These are phyloP conservation scores for Anas platyrhynchos DNA, from an alignment of 2,113 vertebrate genomes.

Conservation along the genomic window DNA sequence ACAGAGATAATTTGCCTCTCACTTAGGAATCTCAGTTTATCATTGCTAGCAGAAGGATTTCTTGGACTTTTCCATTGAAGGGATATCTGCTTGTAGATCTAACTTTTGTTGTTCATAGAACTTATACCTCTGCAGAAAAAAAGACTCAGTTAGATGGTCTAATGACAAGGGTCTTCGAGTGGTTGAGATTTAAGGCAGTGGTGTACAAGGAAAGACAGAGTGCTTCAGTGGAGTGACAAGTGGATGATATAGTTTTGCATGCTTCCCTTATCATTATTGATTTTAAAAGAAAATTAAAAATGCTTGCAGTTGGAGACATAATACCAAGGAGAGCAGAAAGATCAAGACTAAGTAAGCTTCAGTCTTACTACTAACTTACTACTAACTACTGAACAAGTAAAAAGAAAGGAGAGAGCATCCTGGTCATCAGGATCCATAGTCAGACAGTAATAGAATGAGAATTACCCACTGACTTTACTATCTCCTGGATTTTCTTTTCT, in stretches of 20 bases:
- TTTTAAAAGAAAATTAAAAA: slow-evolving; percentile 6
- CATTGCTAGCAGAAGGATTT: neutral
- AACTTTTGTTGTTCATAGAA: neutral
- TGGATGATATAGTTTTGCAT: neutral
- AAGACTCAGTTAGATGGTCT: neutral
- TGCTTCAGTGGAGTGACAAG: neutral
- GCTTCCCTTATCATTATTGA: neutral
- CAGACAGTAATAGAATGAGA: neutral
- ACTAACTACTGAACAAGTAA: neutral
- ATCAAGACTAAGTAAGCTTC: neutral
- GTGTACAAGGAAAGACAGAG: neutral
- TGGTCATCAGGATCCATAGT: neutral
- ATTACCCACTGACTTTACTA: neutral
- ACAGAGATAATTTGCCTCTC: neutral
- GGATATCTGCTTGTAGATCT: neutral
- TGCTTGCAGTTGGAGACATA: neutral
- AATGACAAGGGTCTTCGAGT: neutral
- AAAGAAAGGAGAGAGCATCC: neutral
- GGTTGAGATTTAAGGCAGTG: neutral
- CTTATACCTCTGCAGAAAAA: neutral
- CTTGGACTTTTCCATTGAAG: neutral
- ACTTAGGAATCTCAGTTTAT: no score
- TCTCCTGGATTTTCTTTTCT: neutral
- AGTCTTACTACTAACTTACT: neutral
- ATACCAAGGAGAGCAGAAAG: neutral